Evolutionary conservation across 1,140 invertebrate species (phyloP), one percentile per base, ranked within the genome.

Genomic region (Ips typographus): DNA sequence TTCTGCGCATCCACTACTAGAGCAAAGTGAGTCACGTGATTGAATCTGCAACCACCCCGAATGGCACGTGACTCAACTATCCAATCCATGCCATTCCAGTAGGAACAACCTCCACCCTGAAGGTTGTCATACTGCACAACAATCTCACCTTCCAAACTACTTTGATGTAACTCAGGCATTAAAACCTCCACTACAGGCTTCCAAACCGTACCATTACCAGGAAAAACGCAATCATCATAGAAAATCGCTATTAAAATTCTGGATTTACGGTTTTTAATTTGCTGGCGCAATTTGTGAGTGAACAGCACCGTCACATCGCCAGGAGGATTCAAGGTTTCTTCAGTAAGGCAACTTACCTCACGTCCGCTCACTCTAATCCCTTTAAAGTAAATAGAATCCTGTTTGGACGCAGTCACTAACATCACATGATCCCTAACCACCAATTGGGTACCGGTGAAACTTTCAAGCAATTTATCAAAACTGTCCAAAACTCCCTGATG

Each of bases 61-160:
- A 22, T 36, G 22, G 53, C 5, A 47, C 4, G 2, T 39, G 53
- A 56, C 43, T 67, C 68, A 7, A 7, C 3, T 62, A 67, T 62
- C 68, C 65, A 72, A 2, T 52, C 52, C 4, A 61, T 36, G 43
- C 71, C 52, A n/a, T 67, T 65, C 73, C 73, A 75, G 43, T 66
- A 74, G n/a, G 61, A 49, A 52, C 71, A 74, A 42, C 37, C 51
- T 1, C 47, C 43, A 47, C 49, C 52, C 7, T 41, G 38, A 6
- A 53, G 3, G 7, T 56, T 42, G 2, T 58, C 36, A 59, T 59
- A 68, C 68, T 44, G 57, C 40, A 68, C 57, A 39, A 38, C 44
- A 39, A 63, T 63, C 38, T 63, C 41, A 3, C 49, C 63, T 60
- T 65, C 40, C 3, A 65, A 38, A 5, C 39, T 59, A n/a, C 52